phyloP scores from a whole-genome alignment of 2,113 vertebrate species.

The Melanerpes aurifrons region DNA sequence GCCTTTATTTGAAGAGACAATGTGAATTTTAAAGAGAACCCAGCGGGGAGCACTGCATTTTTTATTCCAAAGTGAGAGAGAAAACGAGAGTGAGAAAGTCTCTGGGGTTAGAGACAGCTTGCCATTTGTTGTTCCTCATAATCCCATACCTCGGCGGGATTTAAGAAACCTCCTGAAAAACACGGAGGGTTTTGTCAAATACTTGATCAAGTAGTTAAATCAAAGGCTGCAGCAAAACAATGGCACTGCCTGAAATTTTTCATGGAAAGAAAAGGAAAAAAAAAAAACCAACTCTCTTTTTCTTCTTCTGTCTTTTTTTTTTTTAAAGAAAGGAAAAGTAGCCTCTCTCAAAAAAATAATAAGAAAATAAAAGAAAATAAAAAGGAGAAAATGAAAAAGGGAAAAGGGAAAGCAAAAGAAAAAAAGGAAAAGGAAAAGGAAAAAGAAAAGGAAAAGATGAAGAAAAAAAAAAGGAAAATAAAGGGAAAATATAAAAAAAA shows the following conservation, averaged over 20 bases:
- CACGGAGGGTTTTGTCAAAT: conserved; percentile 52
- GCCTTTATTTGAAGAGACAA: conserved; percentile 73
- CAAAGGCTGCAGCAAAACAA: conserved; percentile 53
- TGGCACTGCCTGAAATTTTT: conserved; percentile 51
- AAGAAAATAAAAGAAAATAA: too few species aligned
- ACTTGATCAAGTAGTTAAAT: conserved; percentile 35
- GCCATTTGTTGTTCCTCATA: conserved; percentile 63
- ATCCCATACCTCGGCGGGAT: conserved; percentile 60
- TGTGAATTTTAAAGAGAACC: conserved; percentile 73
- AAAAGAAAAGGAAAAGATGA: too few species aligned
- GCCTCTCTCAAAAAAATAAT: not conserved
- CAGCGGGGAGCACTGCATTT: conserved; percentile 69
- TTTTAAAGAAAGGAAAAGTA: not conserved
- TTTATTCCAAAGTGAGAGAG: conserved; percentile 71
- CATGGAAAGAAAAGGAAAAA: not conserved
- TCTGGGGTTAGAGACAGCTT: conserved; percentile 52
- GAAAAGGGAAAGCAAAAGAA: too few species aligned
- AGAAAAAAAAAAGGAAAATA: too few species aligned
- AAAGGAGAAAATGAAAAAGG: too few species aligned
- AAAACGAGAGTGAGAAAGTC: conserved; percentile 65
- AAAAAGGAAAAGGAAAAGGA: too few species aligned
- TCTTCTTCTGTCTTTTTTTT: not conserved
- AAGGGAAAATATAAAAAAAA: too few species aligned
- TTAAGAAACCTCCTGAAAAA: conserved; percentile 69
- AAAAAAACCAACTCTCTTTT: not conserved